Base-by-base conservation (phyloP, 2,113 vertebrate genomes). In the Oryzias melastigma region DNA sequence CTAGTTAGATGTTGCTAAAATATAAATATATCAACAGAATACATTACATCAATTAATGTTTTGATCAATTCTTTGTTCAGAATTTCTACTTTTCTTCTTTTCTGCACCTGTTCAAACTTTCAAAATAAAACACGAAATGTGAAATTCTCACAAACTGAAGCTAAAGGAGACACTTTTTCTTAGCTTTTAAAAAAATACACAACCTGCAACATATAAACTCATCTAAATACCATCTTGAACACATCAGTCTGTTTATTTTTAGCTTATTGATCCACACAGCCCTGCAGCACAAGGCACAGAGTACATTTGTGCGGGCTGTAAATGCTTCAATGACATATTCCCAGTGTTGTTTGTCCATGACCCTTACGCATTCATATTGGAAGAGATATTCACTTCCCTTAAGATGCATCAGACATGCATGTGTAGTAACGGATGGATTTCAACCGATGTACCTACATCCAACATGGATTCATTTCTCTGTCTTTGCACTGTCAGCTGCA, bases 231-330 rank as follows among this genome's bases (percentile, higher is more conserved):
- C 46, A 52, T 77, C 75, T 77, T 63, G 29, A 56, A 57, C 63
- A 42, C 59, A 67, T 56, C 65, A 66, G 29, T 77, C 35, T 22
- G 14, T 53, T 51, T 85, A 90, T 91, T 90, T 89, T 91, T 88
- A 83, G 82, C 20, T 1, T 85, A 90, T 90, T 81, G 90, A 91
- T 91, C 79, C 59, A 55, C 40, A 43, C 49, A 53, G 70, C 70
- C 62, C 55, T 69, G 73, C 75, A 80, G 73, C 71, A 61, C 6
- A 43, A 65, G 61, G 70, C 73, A 59, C 60, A 48, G 58, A 51
- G 52, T 49, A 44, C 44, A 27, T 65, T 42, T 59, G 56, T 65
- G 55, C 51, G 40, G 60, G 46, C 27, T 50, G 58, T 75, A 69
- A 76, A 77, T 75, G 76, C 73, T 69, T 82, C 43, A 75, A 80